Evolutionary conservation across 2,113 vertebrate genomes (phyloP).

Genomic region (Taurulus bubalis): DNA sequence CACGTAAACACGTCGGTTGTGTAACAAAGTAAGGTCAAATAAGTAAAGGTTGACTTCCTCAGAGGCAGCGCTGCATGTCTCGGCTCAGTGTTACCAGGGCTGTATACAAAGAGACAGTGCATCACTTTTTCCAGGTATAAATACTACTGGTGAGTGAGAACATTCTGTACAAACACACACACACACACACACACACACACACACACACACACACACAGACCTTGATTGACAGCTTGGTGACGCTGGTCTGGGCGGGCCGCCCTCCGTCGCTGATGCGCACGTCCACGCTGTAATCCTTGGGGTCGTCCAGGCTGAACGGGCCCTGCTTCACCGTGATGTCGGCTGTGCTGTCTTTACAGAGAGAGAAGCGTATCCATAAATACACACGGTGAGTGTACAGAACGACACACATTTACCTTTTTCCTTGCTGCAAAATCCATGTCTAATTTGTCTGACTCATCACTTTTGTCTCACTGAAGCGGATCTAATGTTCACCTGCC

Average conservation of each 20-base stretch:
- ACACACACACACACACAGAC: constrained; percentile 88
- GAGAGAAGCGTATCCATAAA: constrained; percentile 38
- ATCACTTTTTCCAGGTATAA: background rate
- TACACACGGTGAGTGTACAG: constrained; percentile 10
- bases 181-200: no score
- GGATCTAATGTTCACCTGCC: constrained; percentile 42
- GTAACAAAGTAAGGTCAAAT: background rate
- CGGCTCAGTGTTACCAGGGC: background rate
- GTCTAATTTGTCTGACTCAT: constrained; percentile 47
- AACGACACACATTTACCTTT: background rate
- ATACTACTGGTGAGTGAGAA: background rate
- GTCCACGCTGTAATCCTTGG: constrained; percentile 86
- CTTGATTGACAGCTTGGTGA: constrained; percentile 82
- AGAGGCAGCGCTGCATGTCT: background rate
- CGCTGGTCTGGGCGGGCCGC: constrained; percentile 82
- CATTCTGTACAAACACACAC: background rate
- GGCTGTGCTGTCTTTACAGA: constrained; percentile 88
- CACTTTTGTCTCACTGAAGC: constrained; percentile 16
- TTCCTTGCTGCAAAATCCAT: constrained; percentile 10
- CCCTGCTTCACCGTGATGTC: constrained; percentile 88
- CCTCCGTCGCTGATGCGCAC: constrained; percentile 91
- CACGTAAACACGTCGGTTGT: background rate
- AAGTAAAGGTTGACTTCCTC: background rate
- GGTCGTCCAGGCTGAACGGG: constrained; percentile 87
- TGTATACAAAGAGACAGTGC: background rate